Conservation (phyloP, 2,888 invertebrate genomes). For the Drosophila rellima region DNA sequence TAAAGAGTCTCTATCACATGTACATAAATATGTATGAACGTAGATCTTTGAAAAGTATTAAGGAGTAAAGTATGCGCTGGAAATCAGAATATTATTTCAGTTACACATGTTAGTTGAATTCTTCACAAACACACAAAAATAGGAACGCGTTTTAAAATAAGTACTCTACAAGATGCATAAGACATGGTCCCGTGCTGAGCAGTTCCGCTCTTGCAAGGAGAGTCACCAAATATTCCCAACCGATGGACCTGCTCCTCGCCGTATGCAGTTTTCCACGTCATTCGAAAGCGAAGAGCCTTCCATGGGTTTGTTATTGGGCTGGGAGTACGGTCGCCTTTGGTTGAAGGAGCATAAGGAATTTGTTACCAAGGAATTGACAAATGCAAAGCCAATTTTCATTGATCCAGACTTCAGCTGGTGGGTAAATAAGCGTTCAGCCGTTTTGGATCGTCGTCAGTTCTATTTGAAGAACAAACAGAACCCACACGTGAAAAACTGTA, state of each 20-base stretch:
- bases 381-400: constrained; percentile 33
- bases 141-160: not conserved
- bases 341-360: constrained; percentile 42
- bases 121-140: constrained; percentile 8
- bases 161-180: constrained; percentile 25
- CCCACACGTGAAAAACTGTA: constrained; percentile 50
- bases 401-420: constrained; percentile 53
- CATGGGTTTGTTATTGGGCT: constrained; percentile 47
- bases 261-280: constrained; percentile 21
- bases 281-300: constrained; percentile 39
- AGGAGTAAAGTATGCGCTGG: constrained; percentile 33
- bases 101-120: constrained; percentile 32
- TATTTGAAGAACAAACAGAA: constrained; percentile 35
- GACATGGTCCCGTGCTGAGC: constrained; percentile 46
- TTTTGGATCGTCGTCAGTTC: constrained; percentile 44
- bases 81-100: constrained; percentile 1
- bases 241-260: constrained; percentile 15
- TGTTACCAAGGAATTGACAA: constrained; percentile 6
- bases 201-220: constrained; percentile 21
- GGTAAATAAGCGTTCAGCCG: constrained; percentile 42
- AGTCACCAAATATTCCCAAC: constrained; percentile 44
- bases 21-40: too few relatives aligned
- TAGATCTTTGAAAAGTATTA: not conserved
- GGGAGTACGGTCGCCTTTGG: constrained; percentile 55
- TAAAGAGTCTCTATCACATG: too few relatives aligned